Base-by-base conservation (phyloP, 1,140 invertebrate species). In the Ericerus pela region DNA sequence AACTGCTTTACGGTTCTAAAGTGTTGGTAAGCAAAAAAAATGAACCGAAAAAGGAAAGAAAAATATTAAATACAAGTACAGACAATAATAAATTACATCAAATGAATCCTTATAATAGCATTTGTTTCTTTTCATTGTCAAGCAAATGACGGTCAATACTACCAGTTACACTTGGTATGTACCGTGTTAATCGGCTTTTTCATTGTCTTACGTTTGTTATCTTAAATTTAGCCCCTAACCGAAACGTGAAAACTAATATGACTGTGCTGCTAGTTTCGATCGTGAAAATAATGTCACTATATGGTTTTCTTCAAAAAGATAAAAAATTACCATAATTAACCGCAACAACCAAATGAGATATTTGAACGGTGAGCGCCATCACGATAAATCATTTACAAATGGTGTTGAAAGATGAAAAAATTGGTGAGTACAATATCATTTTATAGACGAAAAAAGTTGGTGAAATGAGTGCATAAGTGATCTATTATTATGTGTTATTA, bases 1-100 rank as follows among this genome's bases (percentile, higher is more conserved):
- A 33, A n/a, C n/a, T 10, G 30, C 30, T 10, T 33, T 10, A 33
- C 30, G 30, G 8, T 16, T 6, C 20, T 38, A 16, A 38, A 38
- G 4, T 6, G 14, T 14, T 18, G 36, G 3, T n/a, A 14, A 38
- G 14, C 20, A 16, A 3, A 16, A 5, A 14, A 38, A 38, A 38
- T 16, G 36, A 14, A 16, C 36, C 41, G 10, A 18, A 47, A 24
- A 47, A 18, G 14, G 20, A 47, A 47, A 24, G 16, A 8, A 16
- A 24, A 12, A 16, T 41, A 47, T 18, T 22, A 47, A 24, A 47
- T 24, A 47, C n/a, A n/a, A n/a, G n/a, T n/a, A n/a, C n/a, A n/a
- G n/a, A n/a, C n/a, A n/a, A n/a, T 47, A 24, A 24, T 47, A 24
- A 47, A 47, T 47, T 47, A 24, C 41, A 47, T 47, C 41, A 47